Percentiles rank a stretch among this genome's conserved stretches.
Evolutionary conservation across 2,888 invertebrate species (phyloP).

Genomic region (Eristalis intricaria): DNA sequence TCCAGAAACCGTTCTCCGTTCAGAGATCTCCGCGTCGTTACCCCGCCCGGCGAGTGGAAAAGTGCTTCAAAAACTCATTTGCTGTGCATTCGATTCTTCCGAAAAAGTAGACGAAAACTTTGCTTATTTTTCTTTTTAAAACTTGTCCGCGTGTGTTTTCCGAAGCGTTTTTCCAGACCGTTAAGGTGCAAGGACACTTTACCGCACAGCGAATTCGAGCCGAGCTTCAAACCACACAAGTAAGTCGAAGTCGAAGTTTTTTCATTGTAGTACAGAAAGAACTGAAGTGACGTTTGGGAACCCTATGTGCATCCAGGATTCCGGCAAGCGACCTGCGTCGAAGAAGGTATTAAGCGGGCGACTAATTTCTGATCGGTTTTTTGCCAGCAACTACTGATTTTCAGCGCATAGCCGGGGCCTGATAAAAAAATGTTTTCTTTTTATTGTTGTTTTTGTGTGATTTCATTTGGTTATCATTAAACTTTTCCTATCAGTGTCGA

Average conservation of each 20-base stretch:
- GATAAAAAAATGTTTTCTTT: slow-evolving; percentile 56
- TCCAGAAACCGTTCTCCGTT: slow-evolving; percentile 10
- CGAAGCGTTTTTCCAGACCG: not conserved
- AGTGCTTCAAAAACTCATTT: not conserved
- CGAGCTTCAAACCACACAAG: slow-evolving; percentile 14
- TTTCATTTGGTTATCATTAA: slow-evolving; percentile 68
- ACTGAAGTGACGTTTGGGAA: not conserved
- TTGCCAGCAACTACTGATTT: slow-evolving; percentile 70
- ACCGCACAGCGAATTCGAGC: not conserved
- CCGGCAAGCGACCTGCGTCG: slow-evolving; percentile 48
- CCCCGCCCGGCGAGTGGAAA: not conserved
- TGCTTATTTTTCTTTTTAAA: not conserved
- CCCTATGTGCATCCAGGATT: slow-evolving; percentile 25
- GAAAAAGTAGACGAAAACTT: not conserved
- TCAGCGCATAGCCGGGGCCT: slow-evolving; percentile 59
- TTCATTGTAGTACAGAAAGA: not conserved
- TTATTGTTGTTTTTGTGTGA: slow-evolving; percentile 35
- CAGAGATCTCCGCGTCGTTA: slow-evolving; percentile 35
- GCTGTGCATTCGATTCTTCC: not conserved
- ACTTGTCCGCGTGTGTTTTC: not conserved
- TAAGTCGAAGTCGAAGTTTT: slow-evolving; percentile 2
- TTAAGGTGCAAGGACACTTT: not conserved
- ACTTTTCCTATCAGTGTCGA: slow-evolving; percentile 67
- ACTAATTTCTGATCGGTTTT: slow-evolving; percentile 72
- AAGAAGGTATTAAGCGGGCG: slow-evolving; percentile 68